Evolutionary conservation across 2,888 invertebrate genomes (phyloP).

Genomic region (Choristoneura rosaceana): DNA sequence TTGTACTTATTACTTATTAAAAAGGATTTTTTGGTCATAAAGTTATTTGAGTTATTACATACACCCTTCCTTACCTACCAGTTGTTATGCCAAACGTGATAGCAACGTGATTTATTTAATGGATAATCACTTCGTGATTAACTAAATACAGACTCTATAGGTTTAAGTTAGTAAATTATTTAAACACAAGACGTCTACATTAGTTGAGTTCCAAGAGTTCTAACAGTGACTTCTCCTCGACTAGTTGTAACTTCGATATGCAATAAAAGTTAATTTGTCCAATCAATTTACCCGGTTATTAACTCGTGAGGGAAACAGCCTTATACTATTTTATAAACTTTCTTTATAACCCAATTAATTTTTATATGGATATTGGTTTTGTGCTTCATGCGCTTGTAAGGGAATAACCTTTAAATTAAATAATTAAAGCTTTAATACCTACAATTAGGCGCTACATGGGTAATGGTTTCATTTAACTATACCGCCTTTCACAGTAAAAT

Average conservation of each 20-base stretch:
- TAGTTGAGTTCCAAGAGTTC: neutral
- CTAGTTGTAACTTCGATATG: conserved; percentile 4
- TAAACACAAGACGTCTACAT: neutral
- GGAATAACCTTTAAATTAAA: conserved; percentile 21
- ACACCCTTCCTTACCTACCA: too few relatives aligned
- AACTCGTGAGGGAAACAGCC: conserved; percentile 10
- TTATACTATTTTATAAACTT: conserved; percentile 14
- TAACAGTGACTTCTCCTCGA: neutral
- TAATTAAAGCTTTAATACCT: conserved; percentile 9
- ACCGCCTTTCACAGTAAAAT: neutral
- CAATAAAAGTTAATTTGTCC: conserved; percentile 1
- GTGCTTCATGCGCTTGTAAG: neutral
- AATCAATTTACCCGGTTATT: conserved; percentile 18
- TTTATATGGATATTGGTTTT: conserved; percentile 21
- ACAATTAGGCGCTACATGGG: conserved; percentile 12
- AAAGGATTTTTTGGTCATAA: too few relatives aligned
- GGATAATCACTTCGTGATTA: neutral
- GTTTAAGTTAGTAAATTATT: neutral
- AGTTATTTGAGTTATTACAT: too few relatives aligned
- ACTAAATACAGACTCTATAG: neutral
- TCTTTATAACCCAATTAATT: conserved; percentile 21
- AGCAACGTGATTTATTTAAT: neutral
- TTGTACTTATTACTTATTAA: too few relatives aligned
- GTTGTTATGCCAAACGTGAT: too few relatives aligned
- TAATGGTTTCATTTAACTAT: neutral